Conservation (phyloP, 2,797 vertebrate genomes). For the Ctenochaetus hawaiiensis region DNA sequence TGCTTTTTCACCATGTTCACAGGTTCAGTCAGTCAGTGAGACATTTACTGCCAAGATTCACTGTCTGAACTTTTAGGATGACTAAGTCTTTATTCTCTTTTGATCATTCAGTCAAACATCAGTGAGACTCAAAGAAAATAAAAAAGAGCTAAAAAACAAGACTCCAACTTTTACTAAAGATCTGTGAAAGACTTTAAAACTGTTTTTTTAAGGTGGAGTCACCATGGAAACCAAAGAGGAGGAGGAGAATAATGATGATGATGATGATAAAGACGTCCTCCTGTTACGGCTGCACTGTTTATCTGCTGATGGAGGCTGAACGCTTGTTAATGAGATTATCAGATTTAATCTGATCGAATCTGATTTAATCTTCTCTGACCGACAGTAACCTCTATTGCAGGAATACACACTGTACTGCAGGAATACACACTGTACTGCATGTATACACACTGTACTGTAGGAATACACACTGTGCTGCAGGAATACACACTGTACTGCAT, state of each 20-base stretch:
- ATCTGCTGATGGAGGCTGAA: conserved; percentile 44
- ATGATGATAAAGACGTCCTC: conserved; percentile 4
- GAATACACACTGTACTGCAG: background rate
- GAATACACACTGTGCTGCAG: background rate
- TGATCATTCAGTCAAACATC: too few species aligned
- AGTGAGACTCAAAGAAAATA: too few species aligned
- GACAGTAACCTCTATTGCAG: conserved; percentile 45
- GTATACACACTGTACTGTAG: background rate
- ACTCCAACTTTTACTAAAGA: too few species aligned
- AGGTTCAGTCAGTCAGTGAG: too few species aligned
- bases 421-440: background rate
- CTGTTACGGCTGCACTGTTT: conserved; percentile 35
- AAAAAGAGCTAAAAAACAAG: too few species aligned
- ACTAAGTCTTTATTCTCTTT: too few species aligned
- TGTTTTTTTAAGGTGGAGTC: background rate
- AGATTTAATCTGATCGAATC: conserved; percentile 38
- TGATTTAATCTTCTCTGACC: conserved; percentile 27
- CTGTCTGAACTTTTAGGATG: too few species aligned
- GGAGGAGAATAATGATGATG: background rate
- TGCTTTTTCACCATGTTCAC: too few species aligned
- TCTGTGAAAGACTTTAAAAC: background rate
- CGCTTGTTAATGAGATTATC: conserved; percentile 51
- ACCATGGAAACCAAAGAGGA: conserved; percentile 12
- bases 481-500: background rate
- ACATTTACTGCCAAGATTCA: too few species aligned